phyloP scores from a whole-genome alignment of 64 coral and sea anemone species.

The Hydrozoanthus tunicans region DNA sequence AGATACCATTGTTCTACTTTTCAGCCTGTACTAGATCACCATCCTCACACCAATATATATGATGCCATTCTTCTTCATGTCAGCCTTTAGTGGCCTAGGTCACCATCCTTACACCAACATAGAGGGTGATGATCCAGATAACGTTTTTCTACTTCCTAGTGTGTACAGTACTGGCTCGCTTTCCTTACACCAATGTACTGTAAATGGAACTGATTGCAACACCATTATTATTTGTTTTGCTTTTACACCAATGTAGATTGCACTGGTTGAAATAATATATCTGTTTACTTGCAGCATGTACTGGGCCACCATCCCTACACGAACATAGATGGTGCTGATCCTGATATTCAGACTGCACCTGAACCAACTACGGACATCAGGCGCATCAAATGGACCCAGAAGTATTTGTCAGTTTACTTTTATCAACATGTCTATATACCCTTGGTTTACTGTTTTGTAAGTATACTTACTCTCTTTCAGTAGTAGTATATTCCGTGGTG shows the following conservation, averaged over 20 bases:
- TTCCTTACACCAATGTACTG: too few relatives aligned
- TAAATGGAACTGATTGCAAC: too few relatives aligned
- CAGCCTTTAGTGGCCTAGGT: too few relatives aligned
- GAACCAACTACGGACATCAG: conserved; percentile 43
- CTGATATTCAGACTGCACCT: conserved; percentile 37
- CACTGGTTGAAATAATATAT: too few relatives aligned
- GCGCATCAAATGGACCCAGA: conserved; percentile 52
- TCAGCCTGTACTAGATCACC: background rate
- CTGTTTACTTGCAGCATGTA: too few relatives aligned
- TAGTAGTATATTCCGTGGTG: too few relatives aligned
- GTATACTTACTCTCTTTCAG: background rate
- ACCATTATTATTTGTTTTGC: background rate
- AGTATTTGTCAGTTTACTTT: conserved; percentile 36
- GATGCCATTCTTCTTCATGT: background rate
- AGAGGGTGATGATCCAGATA: too few relatives aligned
- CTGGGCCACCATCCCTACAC: background rate
- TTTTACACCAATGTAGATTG: background rate
- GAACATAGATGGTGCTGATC: background rate
- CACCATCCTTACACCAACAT: too few relatives aligned
- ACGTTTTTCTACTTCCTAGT: too few relatives aligned
- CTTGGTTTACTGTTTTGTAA: conserved; percentile 51
- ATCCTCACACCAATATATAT: conserved; percentile 36
- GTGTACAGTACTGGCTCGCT: too few relatives aligned
- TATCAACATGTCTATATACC: conserved; percentile 51
- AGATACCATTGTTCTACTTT: too few relatives aligned